Evolutionary conservation across 2,888 invertebrate genomes (phyloP), one percentile per base, ranked within the genome.

Genomic region (Oxytorus armatus): DNA sequence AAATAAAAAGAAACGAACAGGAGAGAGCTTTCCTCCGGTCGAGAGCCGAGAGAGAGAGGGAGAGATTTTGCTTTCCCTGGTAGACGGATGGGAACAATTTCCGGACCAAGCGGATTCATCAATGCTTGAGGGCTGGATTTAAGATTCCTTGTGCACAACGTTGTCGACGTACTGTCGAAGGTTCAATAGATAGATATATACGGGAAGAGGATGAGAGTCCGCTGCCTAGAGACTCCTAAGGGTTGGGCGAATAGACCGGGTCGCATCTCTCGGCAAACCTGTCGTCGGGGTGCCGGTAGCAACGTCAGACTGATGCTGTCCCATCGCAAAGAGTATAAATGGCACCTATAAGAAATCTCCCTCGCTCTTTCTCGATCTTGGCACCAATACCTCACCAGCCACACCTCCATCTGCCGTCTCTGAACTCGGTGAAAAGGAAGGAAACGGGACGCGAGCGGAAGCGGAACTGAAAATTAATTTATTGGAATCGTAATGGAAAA

Each of bases 11-110:
- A 61, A 55, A 55, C 39, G 39, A 77, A 47, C 10, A 8, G 61
- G 16, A 63, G 51, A 72, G 59, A 66, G 70, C 78, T 79, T 85
- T 83, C 76, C 82, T 14, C 47, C 55, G 65, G 55, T 57, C 36
- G 61, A 42, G 68, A 47, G 81, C 59, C 70, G 68, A 77, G 63
- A n/a, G n/a, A n/a, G n/a, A n/a, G n/a, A n/a, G n/a, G n/a, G n/a
- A n/a, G n/a, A 77, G 78, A 82, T 81, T 79, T 77, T 81, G 79
- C 86, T 85, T 82, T 65, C 83, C 69, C 82, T 81, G n/a, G 83
- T 82, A 88, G 88, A 88, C 87, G 87, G 87, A 88, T 87, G 87
- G 84, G 88, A 87, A 88, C 87, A 88, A 88, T 88, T 87, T 88
- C 88, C 86, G 85, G 84, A 84, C 83, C 85, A 88, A 88, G 86